phyloP scores from a whole-genome alignment of 2,797 vertebrate species.

The Enteromius argenteus region DNA sequence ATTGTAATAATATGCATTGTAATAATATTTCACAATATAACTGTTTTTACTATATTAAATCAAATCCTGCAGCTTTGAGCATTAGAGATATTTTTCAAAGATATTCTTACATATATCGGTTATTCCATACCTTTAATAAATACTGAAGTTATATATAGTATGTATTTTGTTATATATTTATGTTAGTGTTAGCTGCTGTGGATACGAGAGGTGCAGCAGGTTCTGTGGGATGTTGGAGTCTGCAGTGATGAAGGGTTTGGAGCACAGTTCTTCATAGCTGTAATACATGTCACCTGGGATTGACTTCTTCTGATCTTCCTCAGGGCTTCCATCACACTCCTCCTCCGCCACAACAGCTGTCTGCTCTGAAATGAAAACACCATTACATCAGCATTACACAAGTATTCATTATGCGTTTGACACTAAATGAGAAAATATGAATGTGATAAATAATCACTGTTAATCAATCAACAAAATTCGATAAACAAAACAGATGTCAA shows the following conservation, averaged over 20 bases:
- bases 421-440: background rate
- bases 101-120: background rate
- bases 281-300: constrained; percentile 80
- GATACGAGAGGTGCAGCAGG: constrained; percentile 91
- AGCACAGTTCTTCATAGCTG: constrained; percentile 78
- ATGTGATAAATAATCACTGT: background rate
- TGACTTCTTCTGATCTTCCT: constrained; percentile 52
- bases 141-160: background rate
- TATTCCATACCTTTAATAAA: background rate
- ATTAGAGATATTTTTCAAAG: background rate
- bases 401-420: background rate
- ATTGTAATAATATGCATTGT: background rate
- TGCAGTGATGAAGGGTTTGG: constrained; percentile 78
- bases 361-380: constrained; percentile 6
- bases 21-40: background rate
- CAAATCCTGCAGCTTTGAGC: background rate
- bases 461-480: background rate
- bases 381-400: background rate
- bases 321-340: constrained; percentile 15
- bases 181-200: constrained; percentile 46
- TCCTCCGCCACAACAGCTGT: background rate
- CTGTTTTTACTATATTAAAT: background rate
- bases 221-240: constrained; percentile 81
- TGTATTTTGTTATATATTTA: background rate
- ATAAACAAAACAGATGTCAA: background rate